phyloP scores from a whole-genome alignment of 2,113 vertebrate species.

The Calidris pygmaea region DNA sequence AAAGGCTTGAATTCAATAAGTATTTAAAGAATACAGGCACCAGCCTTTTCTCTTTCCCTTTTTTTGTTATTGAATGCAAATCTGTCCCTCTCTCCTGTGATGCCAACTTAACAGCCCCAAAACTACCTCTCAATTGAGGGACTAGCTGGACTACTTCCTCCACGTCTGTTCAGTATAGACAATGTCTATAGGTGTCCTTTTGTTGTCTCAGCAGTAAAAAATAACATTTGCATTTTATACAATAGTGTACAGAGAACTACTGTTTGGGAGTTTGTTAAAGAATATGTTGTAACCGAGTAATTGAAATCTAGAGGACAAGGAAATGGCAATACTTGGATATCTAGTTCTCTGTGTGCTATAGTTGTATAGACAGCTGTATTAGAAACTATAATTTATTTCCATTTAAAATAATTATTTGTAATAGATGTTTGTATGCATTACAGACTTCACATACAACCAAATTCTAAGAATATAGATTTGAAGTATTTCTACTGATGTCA shows the following conservation, averaged over 20 bases:
- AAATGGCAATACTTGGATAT: not conserved
- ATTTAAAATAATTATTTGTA: not conserved
- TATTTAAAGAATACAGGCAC: not conserved
- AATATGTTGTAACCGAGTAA: not conserved
- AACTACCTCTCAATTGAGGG: not conserved
- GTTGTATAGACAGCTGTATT: not conserved
- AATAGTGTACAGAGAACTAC: not conserved
- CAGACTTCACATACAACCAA: not conserved
- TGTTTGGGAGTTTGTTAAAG: not conserved
- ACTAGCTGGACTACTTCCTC: not conserved
- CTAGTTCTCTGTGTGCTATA: not conserved
- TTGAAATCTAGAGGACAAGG: not conserved
- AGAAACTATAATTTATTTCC: not conserved
- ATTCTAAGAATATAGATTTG: not conserved
- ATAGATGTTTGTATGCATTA: not conserved
- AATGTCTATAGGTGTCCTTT: not conserved
- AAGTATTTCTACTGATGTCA: not conserved
- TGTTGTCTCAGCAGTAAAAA: not conserved
- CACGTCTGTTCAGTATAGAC: not conserved
- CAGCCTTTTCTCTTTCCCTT: not conserved
- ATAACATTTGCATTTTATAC: not conserved
- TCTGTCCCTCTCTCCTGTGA: not conserved
- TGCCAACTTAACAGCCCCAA: not conserved
- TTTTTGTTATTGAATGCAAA: not conserved
- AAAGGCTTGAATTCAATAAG: not conserved